Conservation (phyloP, 2,888 invertebrate species). For the Ochropleura plecta region DNA sequence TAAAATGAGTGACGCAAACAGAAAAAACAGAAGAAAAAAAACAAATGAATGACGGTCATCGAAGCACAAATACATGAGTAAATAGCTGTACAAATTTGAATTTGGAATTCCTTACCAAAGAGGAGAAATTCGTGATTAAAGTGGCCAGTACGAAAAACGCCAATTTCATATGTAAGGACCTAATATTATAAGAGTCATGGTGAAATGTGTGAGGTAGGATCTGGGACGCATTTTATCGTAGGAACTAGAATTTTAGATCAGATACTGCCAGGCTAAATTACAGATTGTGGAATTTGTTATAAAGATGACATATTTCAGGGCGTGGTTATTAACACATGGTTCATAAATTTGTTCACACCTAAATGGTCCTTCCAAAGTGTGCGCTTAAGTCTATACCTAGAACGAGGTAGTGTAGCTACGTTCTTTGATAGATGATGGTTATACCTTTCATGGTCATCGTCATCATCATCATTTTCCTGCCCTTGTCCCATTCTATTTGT, state of each 20-base stretch:
- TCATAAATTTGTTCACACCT: background rate
- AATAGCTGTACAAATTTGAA: too few species aligned
- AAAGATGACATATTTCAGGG: background rate
- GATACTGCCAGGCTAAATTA: background rate
- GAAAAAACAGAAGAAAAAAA: too few species aligned
- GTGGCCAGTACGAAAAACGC: too few species aligned
- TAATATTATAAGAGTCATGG: too few species aligned
- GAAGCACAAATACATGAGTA: too few species aligned
- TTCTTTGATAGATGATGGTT: background rate
- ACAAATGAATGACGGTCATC: too few species aligned
- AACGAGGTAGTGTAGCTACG: background rate
- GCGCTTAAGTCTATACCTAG: background rate
- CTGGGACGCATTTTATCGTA: conserved; percentile 9
- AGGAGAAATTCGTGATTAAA: too few species aligned
- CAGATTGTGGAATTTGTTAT: background rate
- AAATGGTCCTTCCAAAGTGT: background rate
- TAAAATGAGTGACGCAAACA: too few species aligned
- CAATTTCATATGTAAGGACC: too few species aligned
- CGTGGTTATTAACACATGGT: background rate
- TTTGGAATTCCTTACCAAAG: too few species aligned
- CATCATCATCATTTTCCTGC: too few species aligned
- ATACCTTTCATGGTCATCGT: background rate
- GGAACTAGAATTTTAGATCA: background rate
- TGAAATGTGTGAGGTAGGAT: conserved; percentile 4
- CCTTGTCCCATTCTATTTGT: too few species aligned